Percentiles rank a stretch among this genome's conserved stretches.
Evolutionary conservation across 2,113 vertebrate genomes (phyloP).

Genomic region (Seriola quinqueradiata): DNA sequence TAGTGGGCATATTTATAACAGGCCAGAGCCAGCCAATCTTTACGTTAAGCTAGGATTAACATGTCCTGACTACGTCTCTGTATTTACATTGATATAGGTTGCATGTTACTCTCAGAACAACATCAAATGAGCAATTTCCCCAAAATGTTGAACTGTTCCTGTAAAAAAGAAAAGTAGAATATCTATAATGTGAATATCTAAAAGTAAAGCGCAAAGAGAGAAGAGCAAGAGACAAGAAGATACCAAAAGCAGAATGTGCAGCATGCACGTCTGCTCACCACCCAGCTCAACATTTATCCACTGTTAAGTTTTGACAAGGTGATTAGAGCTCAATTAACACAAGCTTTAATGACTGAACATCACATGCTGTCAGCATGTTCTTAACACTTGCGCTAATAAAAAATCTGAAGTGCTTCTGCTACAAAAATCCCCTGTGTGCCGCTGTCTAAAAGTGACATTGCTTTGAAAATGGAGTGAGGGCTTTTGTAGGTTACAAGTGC

Average conservation of each 20-base stretch:
- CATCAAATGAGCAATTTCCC: not conserved
- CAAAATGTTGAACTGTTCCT: not conserved
- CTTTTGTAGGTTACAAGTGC: slow-evolving; percentile 47
- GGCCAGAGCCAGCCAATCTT: not conserved
- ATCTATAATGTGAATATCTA: not conserved
- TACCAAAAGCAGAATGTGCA: not conserved
- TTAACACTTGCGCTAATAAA: slow-evolving; percentile 8
- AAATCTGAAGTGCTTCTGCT: slow-evolving; percentile 22
- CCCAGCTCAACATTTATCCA: slow-evolving; percentile 18
- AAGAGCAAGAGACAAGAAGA: not conserved
- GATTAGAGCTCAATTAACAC: slow-evolving; percentile 54
- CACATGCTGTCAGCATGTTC: slow-evolving; percentile 18
- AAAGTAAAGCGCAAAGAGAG: not conserved
- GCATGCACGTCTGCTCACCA: not conserved
- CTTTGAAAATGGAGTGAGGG: slow-evolving; percentile 48
- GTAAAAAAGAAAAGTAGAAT: not conserved
- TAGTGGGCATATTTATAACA: not conserved
- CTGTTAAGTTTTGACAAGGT: slow-evolving; percentile 35
- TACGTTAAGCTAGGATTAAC: not conserved
- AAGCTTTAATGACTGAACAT: slow-evolving; percentile 23
- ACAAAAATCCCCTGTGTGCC: slow-evolving; percentile 13
- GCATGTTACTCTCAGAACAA: not conserved
- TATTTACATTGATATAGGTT: not conserved
- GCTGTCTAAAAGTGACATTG: slow-evolving; percentile 49
- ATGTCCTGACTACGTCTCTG: not conserved